phyloP scores from a whole-genome alignment of 2,797 vertebrate genomes.

The Danio aesculapii region DNA sequence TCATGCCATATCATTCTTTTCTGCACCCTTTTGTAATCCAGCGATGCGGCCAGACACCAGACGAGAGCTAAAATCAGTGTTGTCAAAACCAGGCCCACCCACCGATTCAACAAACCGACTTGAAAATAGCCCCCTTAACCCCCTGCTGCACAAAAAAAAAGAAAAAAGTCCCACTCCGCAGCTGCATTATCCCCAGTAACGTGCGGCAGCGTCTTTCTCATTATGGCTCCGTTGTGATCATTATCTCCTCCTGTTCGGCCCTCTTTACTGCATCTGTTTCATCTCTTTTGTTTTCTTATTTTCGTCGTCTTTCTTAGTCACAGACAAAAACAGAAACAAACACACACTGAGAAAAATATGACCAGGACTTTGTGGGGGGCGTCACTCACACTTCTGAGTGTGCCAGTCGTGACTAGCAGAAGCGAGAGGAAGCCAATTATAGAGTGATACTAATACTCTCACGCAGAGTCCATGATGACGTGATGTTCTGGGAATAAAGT shows the following conservation, averaged over 20 bases:
- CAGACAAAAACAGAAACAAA: background rate
- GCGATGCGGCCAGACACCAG: background rate
- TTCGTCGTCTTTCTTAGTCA: constrained; percentile 13
- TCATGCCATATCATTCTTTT: background rate
- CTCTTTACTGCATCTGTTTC: constrained; percentile 4
- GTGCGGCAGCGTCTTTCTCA: background rate
- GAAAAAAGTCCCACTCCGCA: background rate
- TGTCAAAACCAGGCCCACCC: constrained; percentile 20
- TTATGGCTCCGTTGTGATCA: constrained; percentile 14
- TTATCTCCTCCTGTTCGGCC: constrained; percentile 18
- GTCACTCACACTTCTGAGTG: background rate
- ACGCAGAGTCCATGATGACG: constrained; percentile 10
- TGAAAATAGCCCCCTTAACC: constrained; percentile 33
- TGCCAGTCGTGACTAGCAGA: constrained; percentile 20
- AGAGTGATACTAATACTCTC: background rate
- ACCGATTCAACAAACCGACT: background rate
- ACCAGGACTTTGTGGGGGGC: constrained; percentile 3
- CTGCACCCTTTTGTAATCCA: background rate
- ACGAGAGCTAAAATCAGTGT: constrained; percentile 27
- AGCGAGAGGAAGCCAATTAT: constrained; percentile 23
- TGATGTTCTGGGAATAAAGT: background rate
- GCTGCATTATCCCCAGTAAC: constrained; percentile 13
- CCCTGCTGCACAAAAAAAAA: background rate
- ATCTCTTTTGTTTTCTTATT: background rate
- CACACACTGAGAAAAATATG: constrained; percentile 23